Evolutionary conservation across 2,797 vertebrate species (phyloP), one percentile per base, ranked within the genome.

Genomic region (Falco naumanni): DNA sequence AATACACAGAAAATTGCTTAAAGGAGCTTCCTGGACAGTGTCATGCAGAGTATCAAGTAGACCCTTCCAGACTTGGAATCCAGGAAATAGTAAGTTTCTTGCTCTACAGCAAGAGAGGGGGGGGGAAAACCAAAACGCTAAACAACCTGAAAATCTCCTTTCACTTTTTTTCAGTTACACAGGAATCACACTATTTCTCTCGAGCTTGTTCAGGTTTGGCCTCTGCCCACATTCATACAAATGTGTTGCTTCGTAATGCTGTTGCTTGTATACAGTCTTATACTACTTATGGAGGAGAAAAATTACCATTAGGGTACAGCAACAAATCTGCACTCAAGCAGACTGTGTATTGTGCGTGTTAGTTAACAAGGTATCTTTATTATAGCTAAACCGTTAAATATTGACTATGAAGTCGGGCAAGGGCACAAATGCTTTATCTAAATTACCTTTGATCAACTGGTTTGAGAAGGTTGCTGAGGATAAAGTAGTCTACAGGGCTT

Each of bases 391-490:
- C 20, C 88, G 92, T 87, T 85, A 93, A 69, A 88, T 95, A 97
- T 79, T 93, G 96, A 95, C 84, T 65, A 57, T 34, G 25, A 86
- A 41, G 84, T 15, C 37, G 21, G 95, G 76, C 57, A 88, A 90
- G 39, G 90, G 89, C 56, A 25, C 33, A 92, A 89, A 91, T 41
- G 51, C 39, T 96, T 95, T 93, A 93, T 87, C 95, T 96, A 95
- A 97, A 92, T 96, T 95, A 91, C 88, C 45, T 96, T 65, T 86
- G 93, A 95, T 95, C 81, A 91, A 90, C 60, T 82, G 75, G 68
- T 78, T 96, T 96, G 85, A 90, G 89, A 47, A 96, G 22, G 71
- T 34, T 96, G 64, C 63, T 95, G 64, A 96, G 96, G 84, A 96
- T 89, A 83, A 93, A 94, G 68, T 34, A 81, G 72, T 74, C 70